phyloP scores from a whole-genome alignment of 2,113 vertebrate species.

The Epinephelus moara region DNA sequence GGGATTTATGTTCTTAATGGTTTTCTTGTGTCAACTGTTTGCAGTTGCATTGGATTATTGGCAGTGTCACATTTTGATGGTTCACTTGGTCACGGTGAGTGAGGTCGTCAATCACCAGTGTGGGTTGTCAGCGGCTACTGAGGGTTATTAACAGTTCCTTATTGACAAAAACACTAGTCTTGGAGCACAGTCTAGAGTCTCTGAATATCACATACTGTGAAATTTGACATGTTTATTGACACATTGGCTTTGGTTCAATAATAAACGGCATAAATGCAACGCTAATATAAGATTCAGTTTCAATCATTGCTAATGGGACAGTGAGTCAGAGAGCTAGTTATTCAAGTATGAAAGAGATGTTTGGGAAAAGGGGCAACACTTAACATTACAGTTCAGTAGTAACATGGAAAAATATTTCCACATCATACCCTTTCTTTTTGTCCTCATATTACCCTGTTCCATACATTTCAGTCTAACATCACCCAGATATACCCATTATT shows the following conservation, averaged over 20 bases:
- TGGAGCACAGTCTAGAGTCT: constrained; percentile 52
- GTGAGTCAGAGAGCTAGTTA: background rate
- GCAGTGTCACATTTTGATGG: constrained; percentile 50
- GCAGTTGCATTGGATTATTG: constrained; percentile 37
- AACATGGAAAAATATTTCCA: no score
- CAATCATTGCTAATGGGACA: background rate
- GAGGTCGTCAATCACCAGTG: constrained; percentile 83
- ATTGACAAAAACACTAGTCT: constrained; percentile 68
- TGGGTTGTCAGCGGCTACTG: constrained; percentile 73
- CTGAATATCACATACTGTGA: no score
- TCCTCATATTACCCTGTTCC: no score
- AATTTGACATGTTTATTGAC: constrained; percentile 20
- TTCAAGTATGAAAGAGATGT: constrained; percentile 1
- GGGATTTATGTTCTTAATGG: constrained; percentile 50
- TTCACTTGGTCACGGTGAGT: constrained; percentile 62
- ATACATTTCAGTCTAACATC: no score
- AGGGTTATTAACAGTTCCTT: constrained; percentile 65
- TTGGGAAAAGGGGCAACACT: background rate
- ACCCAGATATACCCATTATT: no score
- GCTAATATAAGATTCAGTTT: background rate
- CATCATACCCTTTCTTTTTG: no score
- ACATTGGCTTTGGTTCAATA: constrained; percentile 9
- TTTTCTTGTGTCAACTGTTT: constrained; percentile 18
- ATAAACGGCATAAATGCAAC: constrained; percentile 2
- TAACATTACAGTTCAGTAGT: no score